Conservation (phyloP, 2,113 vertebrate species). For the Chamaetylas fuelleborni region DNA sequence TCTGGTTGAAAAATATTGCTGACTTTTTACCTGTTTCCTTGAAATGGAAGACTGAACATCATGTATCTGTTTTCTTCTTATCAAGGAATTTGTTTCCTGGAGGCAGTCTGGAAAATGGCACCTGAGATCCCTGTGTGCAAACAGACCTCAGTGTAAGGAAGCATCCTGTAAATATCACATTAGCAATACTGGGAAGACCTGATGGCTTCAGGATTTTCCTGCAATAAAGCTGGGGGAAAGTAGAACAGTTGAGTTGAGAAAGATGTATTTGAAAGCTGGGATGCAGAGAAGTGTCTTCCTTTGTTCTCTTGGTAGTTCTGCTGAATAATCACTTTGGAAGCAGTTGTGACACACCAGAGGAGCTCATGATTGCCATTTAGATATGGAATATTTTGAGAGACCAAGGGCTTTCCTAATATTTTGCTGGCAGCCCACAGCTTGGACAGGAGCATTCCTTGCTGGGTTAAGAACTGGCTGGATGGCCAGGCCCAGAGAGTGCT, state of each 20-base stretch:
- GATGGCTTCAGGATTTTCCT: not conserved
- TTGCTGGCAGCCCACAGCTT: not conserved
- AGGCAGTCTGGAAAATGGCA: not conserved
- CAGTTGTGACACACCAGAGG: not conserved
- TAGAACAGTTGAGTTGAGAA: not conserved
- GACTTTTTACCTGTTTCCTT: not conserved
- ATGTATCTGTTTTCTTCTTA: not conserved
- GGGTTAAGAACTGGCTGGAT: no score
- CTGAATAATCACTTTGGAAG: constrained; percentile 45
- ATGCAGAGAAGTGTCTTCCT: not conserved
- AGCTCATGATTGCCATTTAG: not conserved
- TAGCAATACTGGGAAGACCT: not conserved
- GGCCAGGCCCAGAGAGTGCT: no score
- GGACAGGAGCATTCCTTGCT: no score
- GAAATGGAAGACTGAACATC: not conserved
- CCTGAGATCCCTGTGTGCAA: not conserved
- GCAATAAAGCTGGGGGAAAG: not conserved
- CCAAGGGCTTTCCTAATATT: not conserved
- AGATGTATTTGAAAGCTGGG: not conserved
- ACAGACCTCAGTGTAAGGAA: not conserved
- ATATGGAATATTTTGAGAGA: not conserved
- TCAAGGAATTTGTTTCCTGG: not conserved
- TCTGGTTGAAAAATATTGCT: not conserved
- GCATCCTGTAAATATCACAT: not conserved
- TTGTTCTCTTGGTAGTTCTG: not conserved